phyloP scores from a whole-genome alignment of 2,888 invertebrate genomes.

The Sialis lutaria region DNA sequence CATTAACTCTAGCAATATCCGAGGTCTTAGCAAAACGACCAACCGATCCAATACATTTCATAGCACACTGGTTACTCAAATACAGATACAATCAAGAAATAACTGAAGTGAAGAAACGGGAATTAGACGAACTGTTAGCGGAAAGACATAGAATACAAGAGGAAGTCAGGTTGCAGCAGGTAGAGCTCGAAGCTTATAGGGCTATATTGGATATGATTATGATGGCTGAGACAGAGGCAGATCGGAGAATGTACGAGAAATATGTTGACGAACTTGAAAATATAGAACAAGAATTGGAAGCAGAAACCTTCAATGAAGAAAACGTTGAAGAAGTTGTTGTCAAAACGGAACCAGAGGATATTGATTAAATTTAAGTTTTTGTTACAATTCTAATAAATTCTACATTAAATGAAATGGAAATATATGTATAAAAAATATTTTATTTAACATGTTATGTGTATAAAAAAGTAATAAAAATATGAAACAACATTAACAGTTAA shows the following conservation, averaged over 20 bases:
- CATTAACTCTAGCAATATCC: constrained; percentile 25
- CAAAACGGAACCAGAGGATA: too few species aligned
- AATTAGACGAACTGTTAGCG: constrained; percentile 19
- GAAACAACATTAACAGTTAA: too few species aligned
- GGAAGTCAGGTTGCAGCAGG: constrained; percentile 18
- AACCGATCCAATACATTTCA: constrained; percentile 27
- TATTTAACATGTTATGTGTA: too few species aligned
- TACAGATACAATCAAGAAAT: constrained; percentile 27
- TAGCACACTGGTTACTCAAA: constrained; percentile 30
- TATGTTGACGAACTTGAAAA: background rate
- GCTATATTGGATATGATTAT: background rate
- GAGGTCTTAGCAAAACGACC: constrained; percentile 28
- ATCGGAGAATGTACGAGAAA: background rate
- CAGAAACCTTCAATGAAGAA: too few species aligned
- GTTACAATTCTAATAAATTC: too few species aligned
- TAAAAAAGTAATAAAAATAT: too few species aligned
- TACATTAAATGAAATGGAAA: too few species aligned
- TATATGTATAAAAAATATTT: too few species aligned
- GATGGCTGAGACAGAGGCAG: background rate
- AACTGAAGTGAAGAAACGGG: constrained; percentile 17
- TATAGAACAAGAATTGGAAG: too few species aligned
- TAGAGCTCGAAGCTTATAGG: background rate
- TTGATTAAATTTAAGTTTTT: too few species aligned
- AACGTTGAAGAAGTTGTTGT: too few species aligned
- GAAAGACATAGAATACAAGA: constrained; percentile 19